A percentile compares a stretch with the other conserved stretches of the same genome.
phyloP scores from a whole-genome alignment of 2,113 vertebrate species.

The Oryzias woworae region DNA sequence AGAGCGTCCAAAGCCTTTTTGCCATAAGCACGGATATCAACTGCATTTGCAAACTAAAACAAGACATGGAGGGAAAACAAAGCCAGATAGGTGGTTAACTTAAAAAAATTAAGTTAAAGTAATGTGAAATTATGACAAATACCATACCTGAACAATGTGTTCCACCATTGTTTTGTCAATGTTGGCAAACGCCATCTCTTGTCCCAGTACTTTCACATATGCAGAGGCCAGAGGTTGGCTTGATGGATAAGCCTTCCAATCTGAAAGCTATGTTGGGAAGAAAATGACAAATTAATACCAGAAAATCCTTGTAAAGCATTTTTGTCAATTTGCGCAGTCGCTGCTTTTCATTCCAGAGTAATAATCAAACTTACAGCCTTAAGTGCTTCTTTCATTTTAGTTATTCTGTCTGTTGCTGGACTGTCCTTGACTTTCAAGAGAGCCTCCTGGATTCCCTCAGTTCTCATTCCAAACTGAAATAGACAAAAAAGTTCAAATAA shows the following conservation, averaged over 20 bases:
- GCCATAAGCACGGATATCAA: slow-evolving; percentile 24
- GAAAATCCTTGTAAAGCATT: too few relatives aligned
- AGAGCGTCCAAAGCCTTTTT: slow-evolving; percentile 52
- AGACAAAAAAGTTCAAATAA: background rate
- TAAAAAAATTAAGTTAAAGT: background rate
- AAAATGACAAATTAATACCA: slow-evolving; percentile 3
- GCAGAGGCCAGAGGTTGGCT: slow-evolving; percentile 72
- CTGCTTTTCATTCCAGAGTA: background rate
- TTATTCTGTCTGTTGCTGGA: slow-evolving; percentile 72
- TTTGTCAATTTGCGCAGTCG: background rate
- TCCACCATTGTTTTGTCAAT: slow-evolving; percentile 78
- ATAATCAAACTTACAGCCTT: slow-evolving; percentile 72
- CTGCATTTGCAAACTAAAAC: slow-evolving; percentile 58
- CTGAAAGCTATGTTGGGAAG: slow-evolving; percentile 66
- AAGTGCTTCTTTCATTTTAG: slow-evolving; percentile 79
- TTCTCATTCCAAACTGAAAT: slow-evolving; percentile 74
- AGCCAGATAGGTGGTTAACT: background rate
- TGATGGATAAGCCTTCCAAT: slow-evolving; percentile 77
- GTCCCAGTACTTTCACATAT: slow-evolving; percentile 81
- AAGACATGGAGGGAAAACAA: background rate
- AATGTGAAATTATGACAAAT: background rate
- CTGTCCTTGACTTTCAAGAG: slow-evolving; percentile 66
- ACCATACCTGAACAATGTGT: slow-evolving; percentile 73
- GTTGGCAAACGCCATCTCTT: slow-evolving; percentile 78
- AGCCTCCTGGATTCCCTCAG: slow-evolving; percentile 82